Evolutionary conservation across 2,797 vertebrate genomes (phyloP), one percentile per base, ranked within the genome.

Genomic region (Anguilla marmorata): DNA sequence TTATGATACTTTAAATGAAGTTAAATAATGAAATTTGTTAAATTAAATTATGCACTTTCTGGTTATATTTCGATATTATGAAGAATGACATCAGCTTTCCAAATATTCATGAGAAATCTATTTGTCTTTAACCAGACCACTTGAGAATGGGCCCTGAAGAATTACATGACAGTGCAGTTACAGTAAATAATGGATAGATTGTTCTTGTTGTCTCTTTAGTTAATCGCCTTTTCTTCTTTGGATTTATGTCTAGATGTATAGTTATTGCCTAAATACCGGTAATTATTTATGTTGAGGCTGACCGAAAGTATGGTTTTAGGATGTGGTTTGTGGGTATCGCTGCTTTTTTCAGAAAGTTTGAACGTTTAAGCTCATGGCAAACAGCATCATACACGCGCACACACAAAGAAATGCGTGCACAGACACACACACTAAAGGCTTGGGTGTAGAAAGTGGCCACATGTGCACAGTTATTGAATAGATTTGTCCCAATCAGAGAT

Each of bases 401-500:
- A 76, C 72, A 21, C 72, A 76, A 14, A 76, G 12, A 80, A 14
- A 80, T 19, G 33, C 37, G 41, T 14, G 69, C 52, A 30, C n/a
- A 33, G n/a, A 72, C 30, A 45, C 19, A 21, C 41, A 80, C 76
- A 8, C 85, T n/a, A 16, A 12, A 74, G 84, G 58, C 85, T 83
- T 63, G 33, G 69, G 45, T 27, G 48, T 5, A 21, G 58, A 84
- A 12, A 56, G 37, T 7, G 37, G 33, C 85, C 85, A 86, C 66
- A 52, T 72, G 63, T 86, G 85, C 48, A 8, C 63, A 74, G 41
- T 86, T 86, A 86, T 86, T 86, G 85, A 74, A 72, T 52, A 86
- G 85, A 86, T 86, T 86, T 86, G 85, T 86, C 66, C 85, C 85
- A 86, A 86, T 86, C 85, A 86, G 66, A 72, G 37, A 74, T 16